Evolutionary conservation across 2,888 invertebrate genomes (phyloP), one percentile per base, ranked within the genome.

Genomic region (Parnassius mnemosyne): DNA sequence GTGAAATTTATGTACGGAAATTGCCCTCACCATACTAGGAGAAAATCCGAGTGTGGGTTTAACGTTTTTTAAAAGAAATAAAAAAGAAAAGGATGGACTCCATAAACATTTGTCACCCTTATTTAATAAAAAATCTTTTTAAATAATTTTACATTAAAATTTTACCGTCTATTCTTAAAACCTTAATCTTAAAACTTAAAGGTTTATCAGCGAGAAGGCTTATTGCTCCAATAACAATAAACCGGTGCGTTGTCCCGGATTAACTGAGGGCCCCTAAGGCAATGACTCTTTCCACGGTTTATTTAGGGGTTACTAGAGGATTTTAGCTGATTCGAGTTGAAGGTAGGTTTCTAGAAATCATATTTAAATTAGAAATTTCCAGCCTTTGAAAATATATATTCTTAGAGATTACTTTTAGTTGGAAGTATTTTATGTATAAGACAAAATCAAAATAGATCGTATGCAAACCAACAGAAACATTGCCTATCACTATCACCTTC

Each of bases 201-300:
- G 7, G 52, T 9, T 56, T 53, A 53, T 57, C 57, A 51, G 44
- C 47, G 11, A 10, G 16, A 13, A 43, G 12, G 50, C n/a, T 46
- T 56, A 56, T 49, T 12, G 16, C 41, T 9, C 34, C 61, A 56
- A 56, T 61, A 56, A 56, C 52, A 47, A 52, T 61, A 44, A 56
- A 56, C 13, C 34, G 56, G 9, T 16, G 49, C 49, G 12, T 52
- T n/a, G 20, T 54, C 60, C 42, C 12, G 55, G 55, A 20, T 25
- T 7, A 42, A 20, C 20, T 42, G 49, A 13, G 55, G 50, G 3
- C 10, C 60, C 52, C 7, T 46, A 50, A 57, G 56, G 16, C 47
- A 41, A 52, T 52, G 10, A 46, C 61, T 41, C 54, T 16, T 47
- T 57, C 47, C 12, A 53, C 20, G 47, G 47, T 61, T 57, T n/a